These are phyloP conservation scores for Schizotus pectinicornis DNA, from an alignment of 2,888 invertebrate species.

Conservation along the genomic window DNA sequence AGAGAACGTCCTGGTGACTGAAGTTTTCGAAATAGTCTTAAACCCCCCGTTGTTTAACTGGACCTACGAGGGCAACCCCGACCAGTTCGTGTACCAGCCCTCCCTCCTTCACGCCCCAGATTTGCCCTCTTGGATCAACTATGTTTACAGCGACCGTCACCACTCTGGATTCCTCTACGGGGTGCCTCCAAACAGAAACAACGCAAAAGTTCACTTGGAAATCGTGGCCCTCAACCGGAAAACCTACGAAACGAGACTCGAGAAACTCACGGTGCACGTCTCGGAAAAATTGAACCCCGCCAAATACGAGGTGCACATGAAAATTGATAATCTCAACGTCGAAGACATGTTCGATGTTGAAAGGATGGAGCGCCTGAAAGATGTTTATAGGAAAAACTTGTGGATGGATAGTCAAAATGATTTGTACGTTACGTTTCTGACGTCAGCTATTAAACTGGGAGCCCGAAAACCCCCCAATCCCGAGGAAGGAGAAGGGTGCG, in stretches of 20 bases:
- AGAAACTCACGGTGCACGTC: conserved; percentile 69
- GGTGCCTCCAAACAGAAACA: conserved; percentile 72
- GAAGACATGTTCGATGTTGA: conserved; percentile 80
- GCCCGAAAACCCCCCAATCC: conserved; percentile 83
- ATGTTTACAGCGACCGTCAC: conserved; percentile 79
- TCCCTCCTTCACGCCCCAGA: conserved; percentile 80
- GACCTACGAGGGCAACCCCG: conserved; percentile 70
- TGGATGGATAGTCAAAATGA: conserved; percentile 80
- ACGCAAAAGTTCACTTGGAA: conserved; percentile 67
- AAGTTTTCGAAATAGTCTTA: conserved; percentile 80
- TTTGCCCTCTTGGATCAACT: conserved; percentile 85
- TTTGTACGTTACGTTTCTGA: conserved; percentile 82
- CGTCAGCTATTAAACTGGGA: conserved; percentile 84
- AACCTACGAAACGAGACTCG: conserved; percentile 76
- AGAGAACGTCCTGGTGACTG: conserved; percentile 70
- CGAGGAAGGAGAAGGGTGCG: conserved; percentile 84
- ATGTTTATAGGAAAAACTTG: conserved; percentile 76
- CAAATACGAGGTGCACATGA: conserved; percentile 80
- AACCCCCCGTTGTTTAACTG: conserved; percentile 82
- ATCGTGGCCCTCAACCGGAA: conserved; percentile 78
- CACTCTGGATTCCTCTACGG: conserved; percentile 85
- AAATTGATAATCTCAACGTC: conserved; percentile 88
- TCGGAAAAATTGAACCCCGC: conserved; percentile 71
- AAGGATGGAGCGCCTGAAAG: conserved; percentile 75
- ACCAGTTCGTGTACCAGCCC: conserved; percentile 75